phyloP scores from a whole-genome alignment of 2,888 invertebrate species.

The Eremobia ochroleuca region DNA sequence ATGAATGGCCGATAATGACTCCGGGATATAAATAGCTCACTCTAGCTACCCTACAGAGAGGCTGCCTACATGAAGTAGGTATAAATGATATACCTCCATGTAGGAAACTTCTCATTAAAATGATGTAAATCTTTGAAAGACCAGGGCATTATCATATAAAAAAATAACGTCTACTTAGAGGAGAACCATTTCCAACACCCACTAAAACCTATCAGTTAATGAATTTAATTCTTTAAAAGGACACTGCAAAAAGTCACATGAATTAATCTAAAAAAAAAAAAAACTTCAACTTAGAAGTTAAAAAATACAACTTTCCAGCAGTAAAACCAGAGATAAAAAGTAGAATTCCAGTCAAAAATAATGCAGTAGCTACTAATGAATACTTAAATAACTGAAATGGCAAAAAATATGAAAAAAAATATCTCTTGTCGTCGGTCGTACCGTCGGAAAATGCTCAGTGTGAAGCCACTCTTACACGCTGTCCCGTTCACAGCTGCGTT shows the following conservation, averaged over 20 bases:
- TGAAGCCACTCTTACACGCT: slow-evolving; percentile 58
- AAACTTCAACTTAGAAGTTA: background rate
- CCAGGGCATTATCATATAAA: no score
- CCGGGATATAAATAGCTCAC: background rate
- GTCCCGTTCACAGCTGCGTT: slow-evolving; percentile 77
- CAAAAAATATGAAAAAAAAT: background rate
- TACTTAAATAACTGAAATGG: background rate
- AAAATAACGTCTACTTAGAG: background rate
- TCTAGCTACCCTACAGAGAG: background rate
- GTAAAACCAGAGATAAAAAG: background rate
- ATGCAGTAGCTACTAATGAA: background rate
- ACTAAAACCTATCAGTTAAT: background rate
- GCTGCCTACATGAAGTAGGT: background rate
- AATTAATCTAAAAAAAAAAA: background rate
- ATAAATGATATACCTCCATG: background rate
- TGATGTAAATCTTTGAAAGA: background rate
- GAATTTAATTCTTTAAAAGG: background rate
- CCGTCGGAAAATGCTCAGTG: slow-evolving; percentile 24
- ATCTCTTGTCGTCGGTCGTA: background rate
- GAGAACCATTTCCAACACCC: background rate
- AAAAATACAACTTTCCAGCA: background rate
- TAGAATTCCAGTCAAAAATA: background rate
- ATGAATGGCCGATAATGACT: slow-evolving; percentile 25
- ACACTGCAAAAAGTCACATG: background rate
- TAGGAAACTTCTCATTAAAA: no score